phyloP scores from a whole-genome alignment of 2,888 invertebrate species.

The Hirudinaria manillensis region DNA sequence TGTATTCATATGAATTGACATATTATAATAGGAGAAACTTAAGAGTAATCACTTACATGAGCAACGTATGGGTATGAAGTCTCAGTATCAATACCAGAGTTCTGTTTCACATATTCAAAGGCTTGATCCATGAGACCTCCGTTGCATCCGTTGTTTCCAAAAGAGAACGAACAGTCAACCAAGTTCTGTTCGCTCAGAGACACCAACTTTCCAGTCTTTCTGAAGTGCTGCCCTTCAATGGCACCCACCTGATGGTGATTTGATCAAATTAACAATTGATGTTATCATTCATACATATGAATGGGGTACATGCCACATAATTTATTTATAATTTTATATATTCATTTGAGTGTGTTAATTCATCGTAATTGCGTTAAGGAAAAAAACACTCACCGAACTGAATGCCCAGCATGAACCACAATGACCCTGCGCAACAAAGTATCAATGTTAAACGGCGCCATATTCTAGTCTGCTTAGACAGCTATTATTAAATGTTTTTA shows the following conservation, averaged over 20 bases:
- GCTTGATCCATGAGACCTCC: conserved; percentile 43
- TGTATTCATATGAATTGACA: no score
- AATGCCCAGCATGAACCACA: conserved; percentile 31
- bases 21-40: neutral
- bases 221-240: conserved; percentile 28
- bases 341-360: no score
- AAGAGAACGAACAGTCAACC: conserved; percentile 52
- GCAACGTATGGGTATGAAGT: conserved; percentile 47
- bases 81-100: conserved; percentile 65
- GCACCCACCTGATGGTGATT: conserved; percentile 17
- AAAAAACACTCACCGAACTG: conserved; percentile 17
- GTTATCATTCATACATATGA: neutral
- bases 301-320: no score
- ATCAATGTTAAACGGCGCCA: neutral
- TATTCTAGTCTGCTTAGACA: neutral
- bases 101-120: conserved; percentile 57
- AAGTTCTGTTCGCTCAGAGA: conserved; percentile 53
- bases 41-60: neutral
- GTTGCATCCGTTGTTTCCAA: conserved; percentile 39
- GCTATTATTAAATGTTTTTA: neutral
- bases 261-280: neutral
- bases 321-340: no score
- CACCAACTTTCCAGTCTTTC: conserved; percentile 18
- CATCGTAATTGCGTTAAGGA: neutral
- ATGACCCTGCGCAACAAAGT: conserved; percentile 9